Base-by-base conservation (phyloP, 2,113 vertebrate species). In the Mesitornis unicolor region DNA sequence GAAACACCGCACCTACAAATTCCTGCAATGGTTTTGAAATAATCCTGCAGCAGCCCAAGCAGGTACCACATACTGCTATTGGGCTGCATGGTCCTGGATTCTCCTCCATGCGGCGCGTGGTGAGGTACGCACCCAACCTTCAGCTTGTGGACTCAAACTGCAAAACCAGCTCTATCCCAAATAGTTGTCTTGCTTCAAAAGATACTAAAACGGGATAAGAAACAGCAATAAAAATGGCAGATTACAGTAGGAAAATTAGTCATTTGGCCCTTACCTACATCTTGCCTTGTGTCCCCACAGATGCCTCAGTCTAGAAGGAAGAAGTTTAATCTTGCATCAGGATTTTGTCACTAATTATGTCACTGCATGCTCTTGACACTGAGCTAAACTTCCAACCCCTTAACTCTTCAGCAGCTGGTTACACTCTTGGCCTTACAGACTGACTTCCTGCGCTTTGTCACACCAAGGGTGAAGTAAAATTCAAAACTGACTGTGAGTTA, bases 221-320 rank as follows among this genome's bases (percentile, higher is more conserved):
- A 92, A 65, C 13, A 24, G 29, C 11, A 77, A 56, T 1, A 73
- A 83, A 73, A 95, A 65, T 24, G 22, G 22, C 16, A 89, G 54
- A 76, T 8, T 36, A 21, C 0, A 2, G 33, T 2, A 75, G 6
- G 13, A 8, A 80, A 77, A 70, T 14, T 0, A 64, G 40, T n/a
- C 3, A 60, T 42, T 50, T 54, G 20, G 69, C 10, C 43, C 42
- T 59, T 53, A 67, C 35, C 29, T 28, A 65, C 13, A 13, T 56
- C 29, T 36, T 31, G 26, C 38, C 38, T 82, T 21, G 35, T 59
- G 57, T 36, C 73, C 50, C 42, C 80, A 61, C 6, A 67, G 20
- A 84, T 48, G 25, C 36, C 70, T 73, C 36, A 86, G 22, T 33
- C 60, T 38, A 70, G 50, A 40, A 92, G 40, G 42, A 84, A 1